Evolutionary conservation across 2,797 vertebrate species (phyloP).

Genomic region (Aselliscus stoliczkanus): DNA sequence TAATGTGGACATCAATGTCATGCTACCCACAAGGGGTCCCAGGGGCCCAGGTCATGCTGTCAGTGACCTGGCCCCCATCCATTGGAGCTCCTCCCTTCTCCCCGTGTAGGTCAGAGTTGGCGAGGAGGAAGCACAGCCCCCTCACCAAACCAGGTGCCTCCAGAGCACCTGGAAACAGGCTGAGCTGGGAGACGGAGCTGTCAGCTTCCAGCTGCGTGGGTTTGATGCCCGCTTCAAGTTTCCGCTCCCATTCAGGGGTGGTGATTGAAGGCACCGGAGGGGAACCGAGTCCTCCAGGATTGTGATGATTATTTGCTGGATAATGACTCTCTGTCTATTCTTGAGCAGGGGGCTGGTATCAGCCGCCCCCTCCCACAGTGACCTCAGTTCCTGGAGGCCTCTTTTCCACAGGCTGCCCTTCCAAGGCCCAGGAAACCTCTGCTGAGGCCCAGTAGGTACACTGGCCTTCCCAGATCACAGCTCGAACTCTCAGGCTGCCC

Average conservation of each 20-base stretch:
- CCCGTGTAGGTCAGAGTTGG: not conserved
- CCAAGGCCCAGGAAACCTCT: not conserved
- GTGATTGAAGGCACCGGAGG: conserved; percentile 43
- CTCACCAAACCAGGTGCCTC: not conserved
- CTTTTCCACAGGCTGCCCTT: not conserved
- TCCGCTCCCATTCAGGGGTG: conserved; percentile 14
- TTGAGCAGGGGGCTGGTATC: not conserved
- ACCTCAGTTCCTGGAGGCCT: not conserved
- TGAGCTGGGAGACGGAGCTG: not conserved
- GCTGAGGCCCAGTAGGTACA: not conserved
- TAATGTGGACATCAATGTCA: not conserved
- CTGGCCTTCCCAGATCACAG: not conserved
- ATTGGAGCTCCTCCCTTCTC: not conserved
- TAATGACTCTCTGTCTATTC: conserved; percentile 64
- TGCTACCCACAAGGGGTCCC: accelerated
- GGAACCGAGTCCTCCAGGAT: conserved; percentile 12
- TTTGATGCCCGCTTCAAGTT: conserved; percentile 34
- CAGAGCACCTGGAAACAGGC: not conserved
- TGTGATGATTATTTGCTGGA: not conserved
- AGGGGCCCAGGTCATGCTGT: not conserved
- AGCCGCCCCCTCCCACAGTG: not conserved
- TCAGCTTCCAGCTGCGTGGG: conserved; percentile 65
- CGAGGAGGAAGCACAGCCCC: not conserved
- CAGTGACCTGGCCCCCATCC: not conserved
- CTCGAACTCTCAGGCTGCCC: not conserved